These are phyloP conservation scores for Ophioderma brevispina DNA, from an alignment of 35 echinoderm and acorn worm genomes.

Conservation along the genomic window DNA sequence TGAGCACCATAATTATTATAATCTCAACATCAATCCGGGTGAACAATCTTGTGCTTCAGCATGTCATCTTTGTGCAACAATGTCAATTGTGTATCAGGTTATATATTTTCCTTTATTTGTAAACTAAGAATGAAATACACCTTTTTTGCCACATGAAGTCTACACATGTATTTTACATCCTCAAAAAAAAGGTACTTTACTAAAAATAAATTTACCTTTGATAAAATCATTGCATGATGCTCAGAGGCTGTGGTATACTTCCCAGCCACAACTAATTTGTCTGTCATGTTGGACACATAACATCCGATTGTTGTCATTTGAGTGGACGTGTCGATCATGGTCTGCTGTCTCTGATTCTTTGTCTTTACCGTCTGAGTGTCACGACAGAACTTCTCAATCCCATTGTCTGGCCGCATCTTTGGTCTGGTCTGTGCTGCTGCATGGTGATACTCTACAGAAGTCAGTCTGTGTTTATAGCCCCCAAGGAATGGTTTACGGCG, in stretches of 20 bases:
- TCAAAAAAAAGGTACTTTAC: no score
- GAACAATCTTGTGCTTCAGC: no score
- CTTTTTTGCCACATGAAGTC: no score
- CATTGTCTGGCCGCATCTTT: conserved; percentile 76
- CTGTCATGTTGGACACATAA: conserved; percentile 93
- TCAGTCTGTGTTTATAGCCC: conserved; percentile 74
- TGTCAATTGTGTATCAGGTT: no score
- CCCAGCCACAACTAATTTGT: conserved; percentile 85
- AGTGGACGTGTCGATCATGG: conserved; percentile 75
- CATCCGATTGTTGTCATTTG: conserved; percentile 97
- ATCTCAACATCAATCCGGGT: no score
- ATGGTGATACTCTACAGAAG: conserved; percentile 77
- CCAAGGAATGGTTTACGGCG: conserved; percentile 89
- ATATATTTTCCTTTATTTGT: no score
- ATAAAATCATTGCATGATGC: conserved; percentile 75
- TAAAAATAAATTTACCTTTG: conserved; percentile 81
- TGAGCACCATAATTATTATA: no score
- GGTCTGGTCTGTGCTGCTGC: conserved; percentile 86
- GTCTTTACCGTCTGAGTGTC: conserved; percentile 91
- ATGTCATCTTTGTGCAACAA: no score
- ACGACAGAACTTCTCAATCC: conserved; percentile 87
- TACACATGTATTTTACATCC: no score
- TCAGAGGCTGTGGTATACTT: conserved; percentile 85
- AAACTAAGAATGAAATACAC: no score
- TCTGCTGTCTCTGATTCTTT: conserved; percentile 80